Evolutionary conservation across 2,113 vertebrate genomes (phyloP).

Genomic region (Uria aalge): DNA sequence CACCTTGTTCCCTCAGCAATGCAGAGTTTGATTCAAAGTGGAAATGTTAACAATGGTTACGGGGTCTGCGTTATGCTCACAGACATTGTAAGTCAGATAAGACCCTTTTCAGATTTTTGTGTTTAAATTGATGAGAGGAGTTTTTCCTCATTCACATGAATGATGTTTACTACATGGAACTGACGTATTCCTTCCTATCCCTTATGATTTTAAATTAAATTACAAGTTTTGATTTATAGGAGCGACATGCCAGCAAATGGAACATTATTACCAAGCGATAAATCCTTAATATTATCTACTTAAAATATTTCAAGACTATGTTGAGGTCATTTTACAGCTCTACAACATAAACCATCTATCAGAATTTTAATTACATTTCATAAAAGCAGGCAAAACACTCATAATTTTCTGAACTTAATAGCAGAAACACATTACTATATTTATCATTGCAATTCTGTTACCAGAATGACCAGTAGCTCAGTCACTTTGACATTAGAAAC

Average conservation of each 20-base stretch:
- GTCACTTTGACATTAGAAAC: not conserved
- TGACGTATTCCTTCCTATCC: not conserved
- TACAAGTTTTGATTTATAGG: not conserved
- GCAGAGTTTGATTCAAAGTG: not conserved
- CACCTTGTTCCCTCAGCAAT: not conserved
- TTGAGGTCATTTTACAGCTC: not conserved
- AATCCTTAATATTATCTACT: not conserved
- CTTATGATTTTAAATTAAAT: not conserved
- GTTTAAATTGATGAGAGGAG: not conserved
- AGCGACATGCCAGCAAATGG: not conserved
- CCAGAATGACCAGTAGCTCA: not conserved
- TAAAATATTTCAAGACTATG: not conserved
- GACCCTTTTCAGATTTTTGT: not conserved
- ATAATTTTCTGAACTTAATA: not conserved
- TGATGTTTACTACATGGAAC: not conserved
- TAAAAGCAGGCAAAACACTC: not conserved
- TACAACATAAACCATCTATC: not conserved
- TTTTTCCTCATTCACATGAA: not conserved
- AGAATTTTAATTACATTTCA: constrained; percentile 13
- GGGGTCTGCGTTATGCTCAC: not conserved
- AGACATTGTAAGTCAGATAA: not conserved
- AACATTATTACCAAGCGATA: not conserved
- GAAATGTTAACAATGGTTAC: not conserved
- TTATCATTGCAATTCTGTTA: not conserved
- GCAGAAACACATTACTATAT: not conserved